These are phyloP conservation scores for Brachyhypopomus gauderio DNA, from an alignment of 2,113 vertebrate species.

Conservation along the genomic window DNA sequence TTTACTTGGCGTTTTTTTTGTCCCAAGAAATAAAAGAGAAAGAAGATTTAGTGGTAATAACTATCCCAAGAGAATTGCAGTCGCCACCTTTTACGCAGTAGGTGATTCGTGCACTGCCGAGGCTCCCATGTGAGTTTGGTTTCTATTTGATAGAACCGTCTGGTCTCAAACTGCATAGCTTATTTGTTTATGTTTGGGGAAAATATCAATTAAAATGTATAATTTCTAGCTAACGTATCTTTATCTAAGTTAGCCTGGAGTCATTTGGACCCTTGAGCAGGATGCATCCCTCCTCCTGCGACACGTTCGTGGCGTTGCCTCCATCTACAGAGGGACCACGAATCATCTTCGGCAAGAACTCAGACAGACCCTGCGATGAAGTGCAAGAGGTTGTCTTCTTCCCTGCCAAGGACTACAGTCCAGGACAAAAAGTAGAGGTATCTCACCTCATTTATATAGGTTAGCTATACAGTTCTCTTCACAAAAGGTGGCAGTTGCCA, in stretches of 20 bases:
- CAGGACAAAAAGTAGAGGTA: slow-evolving; percentile 81
- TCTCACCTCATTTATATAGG: background rate
- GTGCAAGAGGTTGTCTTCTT: slow-evolving; percentile 90
- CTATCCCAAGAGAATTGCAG: background rate
- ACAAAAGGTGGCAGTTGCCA: slow-evolving; percentile 9
- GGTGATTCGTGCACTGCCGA: background rate
- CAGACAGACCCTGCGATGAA: slow-evolving; percentile 89
- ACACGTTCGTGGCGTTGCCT: slow-evolving; percentile 93
- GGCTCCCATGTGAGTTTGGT: background rate
- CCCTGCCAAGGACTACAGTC: slow-evolving; percentile 71
- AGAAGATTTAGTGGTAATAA: background rate
- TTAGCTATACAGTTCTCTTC: too few species aligned
- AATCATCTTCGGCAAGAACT: slow-evolving; percentile 94
- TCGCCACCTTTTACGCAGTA: background rate
- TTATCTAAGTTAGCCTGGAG: background rate
- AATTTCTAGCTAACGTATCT: too few species aligned
- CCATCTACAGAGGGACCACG: slow-evolving; percentile 78
- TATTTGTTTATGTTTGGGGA: too few species aligned
- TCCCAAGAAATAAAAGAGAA: slow-evolving; percentile 44
- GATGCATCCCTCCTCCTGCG: slow-evolving; percentile 83
- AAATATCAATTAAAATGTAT: too few species aligned
- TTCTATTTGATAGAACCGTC: too few species aligned
- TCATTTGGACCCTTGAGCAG: background rate
- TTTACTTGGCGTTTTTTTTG: background rate
- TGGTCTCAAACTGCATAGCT: too few species aligned